A percentile compares a stretch with the other conserved stretches of the same genome.
Conservation (phyloP, 37 sponge, comb jelly and placozoan genomes). For the Aplysina aerophoba region DNA sequence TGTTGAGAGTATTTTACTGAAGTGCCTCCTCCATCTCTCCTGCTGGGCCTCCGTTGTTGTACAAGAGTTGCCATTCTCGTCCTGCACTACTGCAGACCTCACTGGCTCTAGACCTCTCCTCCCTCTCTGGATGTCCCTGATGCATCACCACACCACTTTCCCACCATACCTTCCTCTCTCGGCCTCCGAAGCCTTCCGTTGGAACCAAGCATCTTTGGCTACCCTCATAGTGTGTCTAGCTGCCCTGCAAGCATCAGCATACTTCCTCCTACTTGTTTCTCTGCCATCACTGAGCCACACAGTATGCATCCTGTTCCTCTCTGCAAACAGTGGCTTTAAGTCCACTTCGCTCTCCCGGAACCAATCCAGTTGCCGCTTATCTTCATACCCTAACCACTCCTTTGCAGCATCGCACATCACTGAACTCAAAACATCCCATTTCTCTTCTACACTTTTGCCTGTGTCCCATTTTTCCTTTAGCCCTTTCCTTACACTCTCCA, state of each 20-base stretch:
- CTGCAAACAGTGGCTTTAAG: background rate
- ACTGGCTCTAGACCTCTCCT: slow-evolving; percentile 23
- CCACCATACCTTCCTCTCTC: slow-evolving; percentile 21
- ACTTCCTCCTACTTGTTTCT: background rate
- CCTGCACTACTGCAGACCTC: background rate
- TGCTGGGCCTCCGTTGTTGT: slow-evolving; percentile 3
- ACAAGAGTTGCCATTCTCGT: slow-evolving; percentile 8
- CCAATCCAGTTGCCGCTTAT: slow-evolving; percentile 19
- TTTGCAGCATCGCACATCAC: slow-evolving; percentile 9
- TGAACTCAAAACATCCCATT: slow-evolving; percentile 22
- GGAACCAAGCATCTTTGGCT: slow-evolving; percentile 33
- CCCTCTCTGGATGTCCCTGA: slow-evolving; percentile 23
- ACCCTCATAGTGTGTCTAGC: slow-evolving; percentile 18
- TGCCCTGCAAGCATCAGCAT: background rate
- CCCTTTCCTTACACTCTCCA: background rate
- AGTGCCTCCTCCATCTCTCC: slow-evolving; percentile 18
- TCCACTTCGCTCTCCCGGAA: background rate
- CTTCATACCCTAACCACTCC: slow-evolving; percentile 23
- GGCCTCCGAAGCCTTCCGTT: slow-evolving; percentile 9
- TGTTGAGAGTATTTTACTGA: slow-evolving; percentile 18
- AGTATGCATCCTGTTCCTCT: slow-evolving; percentile 11
- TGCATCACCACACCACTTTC: slow-evolving; percentile 1
- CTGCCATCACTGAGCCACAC: background rate
- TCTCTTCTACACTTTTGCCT: background rate
- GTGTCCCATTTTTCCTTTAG: slow-evolving; percentile 2